phyloP scores from a whole-genome alignment of 2,797 vertebrate species.

The Diplodus sargus region DNA sequence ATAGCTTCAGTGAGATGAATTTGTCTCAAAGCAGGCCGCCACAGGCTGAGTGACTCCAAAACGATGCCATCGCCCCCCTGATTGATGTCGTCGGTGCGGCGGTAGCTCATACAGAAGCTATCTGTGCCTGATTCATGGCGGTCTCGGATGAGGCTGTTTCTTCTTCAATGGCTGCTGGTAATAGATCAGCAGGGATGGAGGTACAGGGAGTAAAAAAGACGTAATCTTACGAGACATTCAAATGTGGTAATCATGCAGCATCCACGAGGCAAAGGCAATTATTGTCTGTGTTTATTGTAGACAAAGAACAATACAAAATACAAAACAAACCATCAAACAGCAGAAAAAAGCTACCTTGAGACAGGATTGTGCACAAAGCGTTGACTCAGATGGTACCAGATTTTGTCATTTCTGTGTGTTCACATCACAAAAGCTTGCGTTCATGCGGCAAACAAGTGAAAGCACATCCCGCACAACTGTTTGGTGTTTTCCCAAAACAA shows the following conservation, averaged over 20 bases:
- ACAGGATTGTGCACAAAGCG: constrained; percentile 50
- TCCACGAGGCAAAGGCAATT: constrained; percentile 18
- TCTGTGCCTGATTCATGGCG: constrained; percentile 60
- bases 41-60: constrained; percentile 40
- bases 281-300: constrained; percentile 70
- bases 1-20: constrained; percentile 51
- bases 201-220: constrained; percentile 9
- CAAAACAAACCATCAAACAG: constrained; percentile 74
- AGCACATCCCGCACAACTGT: constrained; percentile 20
- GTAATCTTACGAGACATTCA: neutral
- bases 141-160: constrained; percentile 25
- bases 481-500: constrained; percentile 11
- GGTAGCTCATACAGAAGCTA: constrained; percentile 44
- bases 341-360: constrained; percentile 48
- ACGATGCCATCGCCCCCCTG: constrained; percentile 50
- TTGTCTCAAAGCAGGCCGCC: constrained; percentile 21
- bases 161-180: constrained; percentile 30
- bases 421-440: constrained; percentile 60
- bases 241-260: constrained; percentile 28
- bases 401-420: constrained; percentile 38
- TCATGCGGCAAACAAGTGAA: constrained; percentile 49
- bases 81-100: constrained; percentile 50
- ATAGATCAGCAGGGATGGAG: constrained; percentile 34
- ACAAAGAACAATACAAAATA: constrained; percentile 80
- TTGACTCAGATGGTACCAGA: constrained; percentile 20